Base-by-base conservation (phyloP, 2,797 vertebrate species). In the Harpagifer antarcticus region DNA sequence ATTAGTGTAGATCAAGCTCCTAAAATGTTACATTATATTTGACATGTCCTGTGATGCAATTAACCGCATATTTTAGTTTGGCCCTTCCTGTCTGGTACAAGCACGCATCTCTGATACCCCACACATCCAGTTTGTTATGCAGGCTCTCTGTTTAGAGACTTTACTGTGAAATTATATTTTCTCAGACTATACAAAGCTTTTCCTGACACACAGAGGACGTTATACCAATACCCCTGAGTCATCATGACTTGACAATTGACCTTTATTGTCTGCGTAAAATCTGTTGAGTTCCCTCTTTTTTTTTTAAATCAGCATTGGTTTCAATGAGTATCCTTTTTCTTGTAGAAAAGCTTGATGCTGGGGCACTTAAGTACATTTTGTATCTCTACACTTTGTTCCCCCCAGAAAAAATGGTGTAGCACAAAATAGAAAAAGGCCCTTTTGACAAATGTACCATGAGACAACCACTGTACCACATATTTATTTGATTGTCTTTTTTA, bases 31-130 rank as follows among this genome's bases (percentile, higher is more conserved):
- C 6, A 33, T 33, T 33, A 48, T 11, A 60, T 3, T 13, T 3
- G 9, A n/a, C 4, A 5, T 72, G 59, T 61, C 9, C 17, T 8
- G 33, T 45, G n/a, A 65, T 65, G 55, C 42, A 60, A 44, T 50
- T 6, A 54, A 15, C 3, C 3, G 9, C 12, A 50, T 40, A 0
- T 31, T 49, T 59, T 9, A 15, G 4, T 33, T 19, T 14, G 9
- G 7, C 13, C n/a, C 11, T 42, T 10, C 3, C 11, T 56, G 16
- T 10, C 63, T 55, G 9, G 20, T 55, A 20, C 17, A 54, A 6
- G 3, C 12, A 31, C 31, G 27, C 23, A 27, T 54, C n/a, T 27
- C 54, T 47, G 9, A 53, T 43, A 64, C 10, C 16, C 45, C 5
- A 16, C 44, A 48, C 0, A 3, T 43, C 5, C 3, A 10, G 20